Evolutionary conservation across 2,113 vertebrate genomes (phyloP).

Genomic region (Aleadryas rufinucha): DNA sequence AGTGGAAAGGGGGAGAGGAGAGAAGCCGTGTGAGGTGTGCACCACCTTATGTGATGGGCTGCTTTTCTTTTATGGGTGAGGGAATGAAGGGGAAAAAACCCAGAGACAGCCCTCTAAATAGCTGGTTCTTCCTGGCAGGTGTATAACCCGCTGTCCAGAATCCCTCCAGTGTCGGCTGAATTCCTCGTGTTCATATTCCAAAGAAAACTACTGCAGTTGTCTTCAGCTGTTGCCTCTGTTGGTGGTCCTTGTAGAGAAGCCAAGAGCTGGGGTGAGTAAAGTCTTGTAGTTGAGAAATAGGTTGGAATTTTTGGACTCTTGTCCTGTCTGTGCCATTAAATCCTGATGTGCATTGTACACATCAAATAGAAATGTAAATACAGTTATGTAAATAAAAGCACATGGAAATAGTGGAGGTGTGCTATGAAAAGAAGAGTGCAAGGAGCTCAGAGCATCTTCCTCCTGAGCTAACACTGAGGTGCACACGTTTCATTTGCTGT

Average conservation of each 20-base stretch:
- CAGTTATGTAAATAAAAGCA: not conserved
- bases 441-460: not conserved
- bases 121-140: not conserved
- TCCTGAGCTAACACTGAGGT: not conserved
- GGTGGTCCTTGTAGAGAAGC: not conserved
- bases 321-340: not conserved
- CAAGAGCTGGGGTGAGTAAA: not conserved
- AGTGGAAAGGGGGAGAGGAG: not conserved
- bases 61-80: not conserved
- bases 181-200: not conserved
- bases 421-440: not conserved
- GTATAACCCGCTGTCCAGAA: not conserved
- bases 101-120: not conserved
- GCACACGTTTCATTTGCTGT: not conserved
- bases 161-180: not conserved
- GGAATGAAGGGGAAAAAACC: not conserved
- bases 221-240: slow-evolving; percentile 11
- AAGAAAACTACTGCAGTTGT: not conserved
- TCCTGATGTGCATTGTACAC: not conserved
- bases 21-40: not conserved
- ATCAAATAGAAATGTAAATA: not conserved
- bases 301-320: not conserved
- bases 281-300: not conserved
- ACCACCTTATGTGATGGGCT: not conserved
- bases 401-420: not conserved